phyloP scores from a whole-genome alignment of 2,797 vertebrate genomes.

The Spondyliosoma cantharus region DNA sequence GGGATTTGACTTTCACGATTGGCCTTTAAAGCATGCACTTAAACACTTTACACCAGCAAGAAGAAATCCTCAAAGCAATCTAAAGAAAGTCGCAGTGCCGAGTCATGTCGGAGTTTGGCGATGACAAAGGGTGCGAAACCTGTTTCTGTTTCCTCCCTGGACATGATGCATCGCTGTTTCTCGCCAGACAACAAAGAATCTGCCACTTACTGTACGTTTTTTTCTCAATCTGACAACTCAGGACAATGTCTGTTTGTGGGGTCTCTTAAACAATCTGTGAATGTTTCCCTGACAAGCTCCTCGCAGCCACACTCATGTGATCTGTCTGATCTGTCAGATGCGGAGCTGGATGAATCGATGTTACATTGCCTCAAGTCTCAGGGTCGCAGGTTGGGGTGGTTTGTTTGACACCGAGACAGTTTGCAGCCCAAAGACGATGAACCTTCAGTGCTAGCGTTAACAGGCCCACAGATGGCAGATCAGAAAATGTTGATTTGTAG shows the following conservation, averaged over 20 bases:
- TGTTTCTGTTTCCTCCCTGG: conserved; percentile 5
- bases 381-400: too few species aligned
- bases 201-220: background rate
- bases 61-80: background rate
- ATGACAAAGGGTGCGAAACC: conserved; percentile 12
- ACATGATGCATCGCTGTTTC: background rate
- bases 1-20: conserved; percentile 15
- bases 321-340: background rate
- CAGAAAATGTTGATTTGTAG: background rate
- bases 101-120: conserved; percentile 21
- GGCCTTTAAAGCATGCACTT: conserved; percentile 4
- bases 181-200: conserved; percentile 6
- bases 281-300: background rate
- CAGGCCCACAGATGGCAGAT: background rate
- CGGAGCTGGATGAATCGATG: background rate
- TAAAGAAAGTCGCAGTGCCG: background rate
- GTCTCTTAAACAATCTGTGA: background rate
- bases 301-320: background rate
- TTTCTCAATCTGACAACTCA: background rate
- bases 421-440: background rate
- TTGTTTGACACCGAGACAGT: background rate
- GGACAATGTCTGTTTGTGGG: background rate
- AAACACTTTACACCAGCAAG: background rate
- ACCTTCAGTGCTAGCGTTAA: background rate
- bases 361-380: background rate